Evolutionary conservation across 2,113 vertebrate species (phyloP).

Genomic region (Lichenostomus cassidix): DNA sequence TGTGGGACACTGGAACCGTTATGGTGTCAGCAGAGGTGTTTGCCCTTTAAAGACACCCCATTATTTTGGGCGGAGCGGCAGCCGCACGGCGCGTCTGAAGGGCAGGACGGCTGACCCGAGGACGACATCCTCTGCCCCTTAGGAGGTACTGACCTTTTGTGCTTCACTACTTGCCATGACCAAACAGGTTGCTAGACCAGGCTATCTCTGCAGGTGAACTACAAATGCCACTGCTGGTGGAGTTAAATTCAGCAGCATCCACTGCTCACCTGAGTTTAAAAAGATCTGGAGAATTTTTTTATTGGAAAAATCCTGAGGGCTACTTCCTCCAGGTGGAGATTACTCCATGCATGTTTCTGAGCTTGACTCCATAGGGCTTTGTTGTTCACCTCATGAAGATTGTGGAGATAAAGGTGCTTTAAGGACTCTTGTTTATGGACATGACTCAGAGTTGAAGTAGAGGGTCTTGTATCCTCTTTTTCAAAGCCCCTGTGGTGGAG

Average conservation of each 20-base stretch:
- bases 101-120: slow-evolving; percentile 81
- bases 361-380: not conserved
- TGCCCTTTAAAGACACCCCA: slow-evolving; percentile 81
- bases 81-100: slow-evolving; percentile 78
- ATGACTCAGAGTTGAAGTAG: not conserved
- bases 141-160: slow-evolving; percentile 83
- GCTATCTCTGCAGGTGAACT: slow-evolving; percentile 5
- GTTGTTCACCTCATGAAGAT: not conserved
- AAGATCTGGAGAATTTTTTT: not conserved
- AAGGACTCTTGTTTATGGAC: not conserved
- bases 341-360: not conserved
- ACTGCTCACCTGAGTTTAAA: not conserved
- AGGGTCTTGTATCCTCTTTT: not conserved
- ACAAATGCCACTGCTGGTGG: not conserved
- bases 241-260: not conserved
- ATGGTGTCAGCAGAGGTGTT: slow-evolving; percentile 82
- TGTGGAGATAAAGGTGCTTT: not conserved
- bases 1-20: slow-evolving; percentile 83
- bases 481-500: not conserved
- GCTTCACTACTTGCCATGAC: slow-evolving; percentile 69
- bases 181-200: slow-evolving; percentile 14
- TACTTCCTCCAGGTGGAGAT: not conserved
- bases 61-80: slow-evolving; percentile 79
- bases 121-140: slow-evolving; percentile 78
- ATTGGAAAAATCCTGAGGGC: not conserved